Conservation (phyloP, 2,113 vertebrate genomes). For the Microtus oregoni region DNA sequence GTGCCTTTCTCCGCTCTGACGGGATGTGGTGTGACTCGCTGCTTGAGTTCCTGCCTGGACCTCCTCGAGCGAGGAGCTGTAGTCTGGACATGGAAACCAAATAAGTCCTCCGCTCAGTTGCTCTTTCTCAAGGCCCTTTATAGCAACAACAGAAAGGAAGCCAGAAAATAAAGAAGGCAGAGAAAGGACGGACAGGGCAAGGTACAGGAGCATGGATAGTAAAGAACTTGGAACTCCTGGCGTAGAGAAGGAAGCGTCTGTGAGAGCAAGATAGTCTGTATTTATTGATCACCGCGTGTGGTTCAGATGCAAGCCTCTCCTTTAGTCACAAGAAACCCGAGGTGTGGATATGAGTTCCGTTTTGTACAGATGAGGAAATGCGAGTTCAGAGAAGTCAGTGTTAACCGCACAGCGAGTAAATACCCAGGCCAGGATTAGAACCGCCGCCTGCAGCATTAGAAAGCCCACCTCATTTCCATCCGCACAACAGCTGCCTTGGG, state of each 20-base stretch:
- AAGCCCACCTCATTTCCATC: conserved; percentile 79
- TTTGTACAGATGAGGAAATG: conserved; percentile 52
- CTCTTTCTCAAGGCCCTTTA: background rate
- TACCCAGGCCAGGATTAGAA: conserved; percentile 77
- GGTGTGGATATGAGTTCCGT: conserved; percentile 11
- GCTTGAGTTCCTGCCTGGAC: background rate
- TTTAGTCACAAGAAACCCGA: background rate
- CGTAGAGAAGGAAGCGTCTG: background rate
- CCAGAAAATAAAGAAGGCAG: background rate
- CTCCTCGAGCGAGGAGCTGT: too few relatives aligned
- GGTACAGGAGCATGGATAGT: background rate
- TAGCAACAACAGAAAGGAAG: background rate
- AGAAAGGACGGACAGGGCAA: background rate
- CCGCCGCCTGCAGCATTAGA: conserved; percentile 60
- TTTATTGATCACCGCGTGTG: background rate
- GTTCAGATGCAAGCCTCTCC: background rate
- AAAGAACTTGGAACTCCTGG: background rate
- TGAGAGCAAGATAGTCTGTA: background rate
- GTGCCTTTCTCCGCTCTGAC: background rate
- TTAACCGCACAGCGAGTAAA: conserved; percentile 52
- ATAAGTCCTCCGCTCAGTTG: too few relatives aligned
- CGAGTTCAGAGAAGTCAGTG: conserved; percentile 62
- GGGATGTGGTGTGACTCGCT: background rate
- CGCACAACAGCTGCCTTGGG: conserved; percentile 73
- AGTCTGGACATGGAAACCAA: background rate